phyloP scores from a whole-genome alignment of 2,888 invertebrate genomes.

The Microchrysa polita region DNA sequence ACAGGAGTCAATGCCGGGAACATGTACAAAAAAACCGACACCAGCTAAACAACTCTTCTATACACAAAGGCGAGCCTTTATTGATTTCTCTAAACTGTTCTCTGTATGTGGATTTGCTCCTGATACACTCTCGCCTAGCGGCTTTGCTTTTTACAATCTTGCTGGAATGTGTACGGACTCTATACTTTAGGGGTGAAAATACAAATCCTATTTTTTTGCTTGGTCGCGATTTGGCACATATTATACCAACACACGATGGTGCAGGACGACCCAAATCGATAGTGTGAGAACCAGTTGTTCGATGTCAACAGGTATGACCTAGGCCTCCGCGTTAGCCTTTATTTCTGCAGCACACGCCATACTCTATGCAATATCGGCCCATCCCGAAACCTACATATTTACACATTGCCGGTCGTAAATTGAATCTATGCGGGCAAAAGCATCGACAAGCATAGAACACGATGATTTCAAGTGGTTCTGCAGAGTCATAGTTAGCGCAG shows the following conservation, averaged over 20 bases:
- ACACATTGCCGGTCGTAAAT: slow-evolving; percentile 41
- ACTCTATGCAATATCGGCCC: background rate
- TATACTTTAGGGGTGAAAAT: too few species aligned
- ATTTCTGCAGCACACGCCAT: background rate
- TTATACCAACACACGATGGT: too few species aligned
- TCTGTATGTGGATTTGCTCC: slow-evolving; percentile 20
- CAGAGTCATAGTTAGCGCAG: background rate
- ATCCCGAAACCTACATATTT: slow-evolving; percentile 37
- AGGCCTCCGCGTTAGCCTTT: background rate
- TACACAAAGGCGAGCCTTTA: slow-evolving; percentile 12
- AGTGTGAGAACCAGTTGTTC: background rate
- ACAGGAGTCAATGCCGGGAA: background rate
- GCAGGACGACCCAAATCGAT: background rate
- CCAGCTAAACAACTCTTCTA: slow-evolving; percentile 9
- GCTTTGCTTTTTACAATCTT: slow-evolving; percentile 14
- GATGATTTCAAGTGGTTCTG: slow-evolving; percentile 27
- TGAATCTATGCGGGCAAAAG: slow-evolving; percentile 42
- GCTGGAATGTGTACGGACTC: too few species aligned
- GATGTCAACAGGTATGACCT: slow-evolving; percentile 8
- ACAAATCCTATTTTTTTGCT: too few species aligned
- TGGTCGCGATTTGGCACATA: too few species aligned
- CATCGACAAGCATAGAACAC: slow-evolving; percentile 38
- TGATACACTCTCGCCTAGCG: slow-evolving; percentile 12
- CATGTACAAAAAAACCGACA: background rate
- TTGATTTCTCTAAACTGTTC: slow-evolving; percentile 35